Evolutionary conservation across 2,113 vertebrate genomes (phyloP).

Genomic region (Hoplias malabaricus): DNA sequence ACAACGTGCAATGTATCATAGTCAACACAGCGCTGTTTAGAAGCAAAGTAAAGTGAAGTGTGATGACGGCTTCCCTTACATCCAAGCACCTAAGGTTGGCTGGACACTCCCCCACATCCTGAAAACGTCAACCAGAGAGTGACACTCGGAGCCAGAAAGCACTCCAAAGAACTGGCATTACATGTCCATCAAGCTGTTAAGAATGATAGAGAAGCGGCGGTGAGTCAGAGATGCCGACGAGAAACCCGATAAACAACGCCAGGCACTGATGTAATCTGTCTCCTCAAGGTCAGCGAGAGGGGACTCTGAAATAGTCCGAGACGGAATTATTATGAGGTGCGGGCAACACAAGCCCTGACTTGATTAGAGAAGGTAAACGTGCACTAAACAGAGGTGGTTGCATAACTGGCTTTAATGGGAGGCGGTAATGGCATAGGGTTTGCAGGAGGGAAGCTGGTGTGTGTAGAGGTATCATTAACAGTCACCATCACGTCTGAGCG

Average conservation of each 20-base stretch:
- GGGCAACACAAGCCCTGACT: neutral
- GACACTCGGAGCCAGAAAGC: neutral
- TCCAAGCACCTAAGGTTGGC: neutral
- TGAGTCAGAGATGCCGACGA: conserved; percentile 23
- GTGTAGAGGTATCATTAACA: conserved; percentile 41
- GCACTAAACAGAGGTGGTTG: conserved; percentile 9
- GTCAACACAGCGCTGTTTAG: too few species aligned
- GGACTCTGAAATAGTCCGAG: conserved; percentile 17
- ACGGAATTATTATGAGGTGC: conserved; percentile 4
- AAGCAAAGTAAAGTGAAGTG: conserved; percentile 29
- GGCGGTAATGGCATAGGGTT: conserved; percentile 21
- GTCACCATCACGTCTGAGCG: conserved; percentile 9
- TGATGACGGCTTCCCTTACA: conserved; percentile 15
- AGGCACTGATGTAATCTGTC: conserved; percentile 20
- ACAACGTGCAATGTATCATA: too few species aligned
- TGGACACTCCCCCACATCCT: conserved; percentile 1
- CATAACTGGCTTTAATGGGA: conserved; percentile 15
- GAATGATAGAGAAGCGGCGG: conserved; percentile 11
- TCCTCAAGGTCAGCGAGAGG: conserved; percentile 39
- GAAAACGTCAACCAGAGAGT: neutral
- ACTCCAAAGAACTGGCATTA: neutral
- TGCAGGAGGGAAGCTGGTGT: conserved; percentile 4
- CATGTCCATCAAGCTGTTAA: neutral
- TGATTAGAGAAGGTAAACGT: neutral
- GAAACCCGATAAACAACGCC: conserved; percentile 33